Conservation (phyloP, 2,113 vertebrate genomes). For the Paracanthobrama guichenoti region DNA sequence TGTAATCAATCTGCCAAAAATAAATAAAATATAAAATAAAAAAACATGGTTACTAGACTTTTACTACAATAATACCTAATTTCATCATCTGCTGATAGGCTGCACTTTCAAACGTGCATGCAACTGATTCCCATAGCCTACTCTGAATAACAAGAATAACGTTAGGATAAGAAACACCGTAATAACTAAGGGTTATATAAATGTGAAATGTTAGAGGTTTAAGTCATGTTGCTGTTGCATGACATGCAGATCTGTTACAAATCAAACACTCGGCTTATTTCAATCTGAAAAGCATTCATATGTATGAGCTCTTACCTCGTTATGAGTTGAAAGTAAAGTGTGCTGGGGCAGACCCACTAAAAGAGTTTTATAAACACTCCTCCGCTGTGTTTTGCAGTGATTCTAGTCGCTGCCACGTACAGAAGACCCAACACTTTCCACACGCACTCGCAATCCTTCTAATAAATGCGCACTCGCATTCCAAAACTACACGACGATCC, state of each 20-base stretch:
- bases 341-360: background rate
- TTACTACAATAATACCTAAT: no score
- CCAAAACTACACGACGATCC: background rate
- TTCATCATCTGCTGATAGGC: background rate
- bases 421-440: constrained; percentile 46
- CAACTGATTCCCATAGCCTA: background rate
- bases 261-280: background rate
- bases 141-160: background rate
- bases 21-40: no score
- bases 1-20: no score
- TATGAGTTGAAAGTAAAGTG: background rate
- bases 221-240: background rate
- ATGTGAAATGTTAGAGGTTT: background rate
- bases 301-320: background rate
- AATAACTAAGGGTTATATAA: background rate
- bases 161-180: background rate
- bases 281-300: background rate
- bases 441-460: constrained; percentile 32
- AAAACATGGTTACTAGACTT: no score
- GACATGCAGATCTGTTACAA: background rate
- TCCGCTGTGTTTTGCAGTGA: constrained; percentile 1
- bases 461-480: constrained; percentile 59
- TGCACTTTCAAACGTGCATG: background rate
- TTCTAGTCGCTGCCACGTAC: constrained; percentile 73
- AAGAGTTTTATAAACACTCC: background rate